Base-by-base conservation (phyloP, 2,888 invertebrate genomes). In the Caenorhabditis angaria region DNA sequence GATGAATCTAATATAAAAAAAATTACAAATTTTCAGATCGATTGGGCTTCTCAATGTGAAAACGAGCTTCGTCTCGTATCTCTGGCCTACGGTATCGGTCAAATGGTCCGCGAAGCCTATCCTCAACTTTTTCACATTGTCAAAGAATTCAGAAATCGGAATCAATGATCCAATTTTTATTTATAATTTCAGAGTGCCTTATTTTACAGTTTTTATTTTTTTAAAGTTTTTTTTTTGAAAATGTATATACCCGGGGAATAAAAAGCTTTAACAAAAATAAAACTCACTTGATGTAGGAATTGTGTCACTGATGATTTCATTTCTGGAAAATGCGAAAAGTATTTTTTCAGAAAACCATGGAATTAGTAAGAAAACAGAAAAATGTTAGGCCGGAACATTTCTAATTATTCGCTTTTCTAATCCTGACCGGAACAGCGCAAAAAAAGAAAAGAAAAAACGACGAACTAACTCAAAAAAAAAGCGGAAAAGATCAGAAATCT, bases 81-180 rank as follows among this genome's bases (percentile, higher is more conserved):
- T 25, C 64, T 86, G 10, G 80, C 79, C n/a, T 81, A 82, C 57
- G 84, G 80, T n/a, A 65, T 87, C n/a, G 68, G 77, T 12, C 84
- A 85, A 73, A 82, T 83, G 75, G 72, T 86, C 22, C 78, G 83
- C n/a, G 82, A 83, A 22, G 86, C 83, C 10, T 86, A 78, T 55
- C 86, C 86, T 3, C 69, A 76, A 24, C 77, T 86, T 8, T 68
- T 82, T 50, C 82, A 84, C 58, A 83, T 86, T 56, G 77, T 86
- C 47, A 80, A 83, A 58, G 84, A 86, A 62, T 78, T 65, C 59
- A 51, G 70, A 48, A 60, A 67, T 24, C 72, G 72, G 1, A 72
- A 72, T 60, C 67, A 72, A 32, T 72, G 2, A 54, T 54, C 51
- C 5, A 51, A 4, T 51, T 51, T 51, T 24, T 20, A 51, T 5